Percentiles rank a stretch among this genome's conserved stretches.
Evolutionary conservation across 2,797 vertebrate genomes (phyloP).

Genomic region (Gallirallus australis): DNA sequence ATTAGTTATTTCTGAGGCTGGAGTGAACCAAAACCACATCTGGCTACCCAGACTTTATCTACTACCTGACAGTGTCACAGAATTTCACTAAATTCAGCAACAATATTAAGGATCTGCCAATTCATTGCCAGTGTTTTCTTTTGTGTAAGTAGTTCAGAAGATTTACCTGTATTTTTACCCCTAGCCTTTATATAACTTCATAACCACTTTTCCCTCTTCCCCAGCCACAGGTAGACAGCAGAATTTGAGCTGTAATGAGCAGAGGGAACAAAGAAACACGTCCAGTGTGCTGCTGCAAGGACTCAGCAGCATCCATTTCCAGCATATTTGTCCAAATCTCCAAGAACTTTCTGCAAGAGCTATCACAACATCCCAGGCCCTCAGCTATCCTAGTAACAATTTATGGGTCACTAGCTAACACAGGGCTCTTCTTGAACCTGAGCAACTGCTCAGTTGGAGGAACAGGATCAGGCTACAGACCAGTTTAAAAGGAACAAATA

Average conservation of each 20-base stretch:
- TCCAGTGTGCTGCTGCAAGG: background rate
- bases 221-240: background rate
- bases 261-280: background rate
- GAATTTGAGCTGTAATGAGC: background rate
- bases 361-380: background rate
- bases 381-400: background rate
- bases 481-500: background rate
- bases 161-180: background rate
- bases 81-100: background rate
- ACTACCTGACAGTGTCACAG: background rate
- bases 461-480: background rate
- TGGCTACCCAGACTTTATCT: background rate
- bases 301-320: background rate
- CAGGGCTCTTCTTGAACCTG: background rate
- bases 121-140: background rate
- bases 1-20: background rate
- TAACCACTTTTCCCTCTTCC: background rate
- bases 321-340: background rate
- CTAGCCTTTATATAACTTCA: background rate
- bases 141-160: background rate
- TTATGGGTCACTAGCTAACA: background rate
- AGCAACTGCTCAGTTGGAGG: background rate
- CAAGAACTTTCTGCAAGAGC: background rate
- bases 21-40: background rate
- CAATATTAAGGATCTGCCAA: background rate